Base-by-base conservation (phyloP, 1,140 invertebrate species). In the Drosophila persimilis region DNA sequence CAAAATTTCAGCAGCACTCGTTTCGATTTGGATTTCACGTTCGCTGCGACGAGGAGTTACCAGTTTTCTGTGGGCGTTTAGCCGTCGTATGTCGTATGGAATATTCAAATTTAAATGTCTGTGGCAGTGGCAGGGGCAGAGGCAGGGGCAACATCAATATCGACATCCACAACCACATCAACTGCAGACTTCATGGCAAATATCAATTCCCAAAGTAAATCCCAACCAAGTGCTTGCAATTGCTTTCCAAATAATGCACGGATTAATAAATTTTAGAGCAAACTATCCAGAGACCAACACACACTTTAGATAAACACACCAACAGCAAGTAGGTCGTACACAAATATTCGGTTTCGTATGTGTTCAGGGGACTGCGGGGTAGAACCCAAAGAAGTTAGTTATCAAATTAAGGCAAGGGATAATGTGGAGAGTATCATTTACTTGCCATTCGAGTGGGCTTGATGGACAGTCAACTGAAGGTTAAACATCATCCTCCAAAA, bases 261-360 rank as follows among this genome's bases (percentile, higher is more conserved):
- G 50, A 69, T 73, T 69, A 78, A 56, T 59, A 8, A 69, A 69
- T 69, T 39, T 55, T 69, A 56, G 51, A 69, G 65, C 65, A 69
- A 69, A 66, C 64, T 69, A 70, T 70, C 66, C 48, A 55, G 46
- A 69, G 45, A 59, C 29, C 43, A 26, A 56, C 52, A 59, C 29
- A 43, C 46, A 39, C 4, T 39, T 69, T 15, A 69, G 60, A 63
- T 63, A 63, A 63, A 58, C 41, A 58, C 39, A 69, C 35, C 35
- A 67, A 29, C 0, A 29, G 6, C 7, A 20, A 20, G 20, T 20
- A 1, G 17, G 17, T 17, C 29, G 26, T 67, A 55, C 24, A 24
- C 22, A 20, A 22, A 24, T 26, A 26, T 5, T 26, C 24, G 24
- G 35, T 39, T 11, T 39, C 35, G 11, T 39, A 1, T 39, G 11